A percentile compares a stretch with the other conserved stretches of the same genome.
These are phyloP conservation scores for Trogon melanurus DNA, from an alignment of 2,113 vertebrate genomes.

Conservation along the genomic window DNA sequence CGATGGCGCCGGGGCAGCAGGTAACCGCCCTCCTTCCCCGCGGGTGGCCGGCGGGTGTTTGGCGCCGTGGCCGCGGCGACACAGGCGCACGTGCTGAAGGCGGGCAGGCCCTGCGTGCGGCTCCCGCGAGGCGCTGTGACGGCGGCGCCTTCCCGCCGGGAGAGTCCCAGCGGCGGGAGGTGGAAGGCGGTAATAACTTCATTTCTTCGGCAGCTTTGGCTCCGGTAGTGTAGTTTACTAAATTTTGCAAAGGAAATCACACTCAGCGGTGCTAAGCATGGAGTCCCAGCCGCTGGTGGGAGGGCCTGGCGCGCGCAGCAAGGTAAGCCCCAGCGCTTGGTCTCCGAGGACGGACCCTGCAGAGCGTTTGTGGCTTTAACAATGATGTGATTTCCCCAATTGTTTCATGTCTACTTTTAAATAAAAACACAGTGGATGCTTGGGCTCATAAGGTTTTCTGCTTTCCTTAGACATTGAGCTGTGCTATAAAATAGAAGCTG, in stretches of 20 bases:
- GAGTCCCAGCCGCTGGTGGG: constrained; percentile 50
- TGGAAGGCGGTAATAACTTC: not conserved
- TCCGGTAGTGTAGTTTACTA: not conserved
- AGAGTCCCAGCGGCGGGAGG: not conserved
- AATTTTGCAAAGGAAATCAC: constrained; percentile 4
- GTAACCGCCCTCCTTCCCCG: not conserved
- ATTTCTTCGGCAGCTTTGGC: not conserved
- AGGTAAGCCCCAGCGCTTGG: constrained; percentile 36
- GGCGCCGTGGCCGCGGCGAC: too few relatives aligned
- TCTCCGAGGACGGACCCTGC: not conserved
- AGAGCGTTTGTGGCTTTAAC: not conserved
- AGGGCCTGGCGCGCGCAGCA: not conserved
- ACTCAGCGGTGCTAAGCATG: not conserved
- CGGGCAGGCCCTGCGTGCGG: too few relatives aligned
- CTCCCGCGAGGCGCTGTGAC: too few relatives aligned
- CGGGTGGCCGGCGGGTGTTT: too few relatives aligned
- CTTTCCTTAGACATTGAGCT: not conserved
- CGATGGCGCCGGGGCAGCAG: not conserved
- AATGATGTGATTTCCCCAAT: rapidly evolving
- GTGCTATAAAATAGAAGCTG: not conserved
- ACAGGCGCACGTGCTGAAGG: too few relatives aligned
- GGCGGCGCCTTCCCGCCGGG: not conserved
- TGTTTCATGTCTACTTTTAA: not conserved
- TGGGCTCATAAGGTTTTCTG: not conserved
- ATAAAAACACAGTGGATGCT: not conserved